phyloP scores from a whole-genome alignment of 37 sponge, comb jelly and placozoan genomes.

The Dysidea cf. avara region DNA sequence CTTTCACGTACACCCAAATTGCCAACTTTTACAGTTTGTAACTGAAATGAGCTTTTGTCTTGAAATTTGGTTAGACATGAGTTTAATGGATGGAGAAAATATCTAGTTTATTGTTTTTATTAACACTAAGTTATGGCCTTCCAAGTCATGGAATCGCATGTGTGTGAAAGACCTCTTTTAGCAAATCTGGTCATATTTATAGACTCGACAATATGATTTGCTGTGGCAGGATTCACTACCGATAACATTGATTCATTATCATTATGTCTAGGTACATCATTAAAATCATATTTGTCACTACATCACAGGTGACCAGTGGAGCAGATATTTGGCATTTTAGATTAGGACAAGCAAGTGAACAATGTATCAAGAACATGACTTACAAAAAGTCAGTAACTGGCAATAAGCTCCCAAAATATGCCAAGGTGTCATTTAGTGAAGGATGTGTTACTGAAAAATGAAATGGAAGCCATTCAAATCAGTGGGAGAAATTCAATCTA shows the following conservation, averaged over 20 bases:
- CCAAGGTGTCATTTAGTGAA: slow-evolving; percentile 5
- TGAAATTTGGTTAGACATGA: too few species aligned
- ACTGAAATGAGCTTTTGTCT: too few species aligned
- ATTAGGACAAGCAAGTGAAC: slow-evolving; percentile 44
- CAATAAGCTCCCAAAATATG: neutral
- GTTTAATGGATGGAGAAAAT: too few species aligned
- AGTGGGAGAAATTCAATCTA: slow-evolving; percentile 1
- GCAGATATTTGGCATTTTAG: slow-evolving; percentile 51
- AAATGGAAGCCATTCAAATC: slow-evolving; percentile 5
- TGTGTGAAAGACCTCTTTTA: slow-evolving; percentile 27
- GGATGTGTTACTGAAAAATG: slow-evolving; percentile 4
- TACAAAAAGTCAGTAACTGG: slow-evolving; percentile 7
- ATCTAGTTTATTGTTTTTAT: too few species aligned
- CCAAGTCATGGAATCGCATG: slow-evolving; percentile 38
- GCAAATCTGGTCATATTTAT: slow-evolving; percentile 51
- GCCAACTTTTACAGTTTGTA: too few species aligned
- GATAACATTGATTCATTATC: slow-evolving; percentile 12
- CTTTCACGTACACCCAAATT: too few species aligned
- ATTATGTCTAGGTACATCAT: too few species aligned
- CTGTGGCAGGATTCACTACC: slow-evolving; percentile 29
- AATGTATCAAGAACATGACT: slow-evolving; percentile 18
- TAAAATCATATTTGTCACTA: too few species aligned
- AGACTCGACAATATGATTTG: too few species aligned
- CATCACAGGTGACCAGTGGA: neutral
- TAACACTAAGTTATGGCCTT: too few species aligned